phyloP scores from a whole-genome alignment of 2,797 vertebrate species.

The Platalea minor region DNA sequence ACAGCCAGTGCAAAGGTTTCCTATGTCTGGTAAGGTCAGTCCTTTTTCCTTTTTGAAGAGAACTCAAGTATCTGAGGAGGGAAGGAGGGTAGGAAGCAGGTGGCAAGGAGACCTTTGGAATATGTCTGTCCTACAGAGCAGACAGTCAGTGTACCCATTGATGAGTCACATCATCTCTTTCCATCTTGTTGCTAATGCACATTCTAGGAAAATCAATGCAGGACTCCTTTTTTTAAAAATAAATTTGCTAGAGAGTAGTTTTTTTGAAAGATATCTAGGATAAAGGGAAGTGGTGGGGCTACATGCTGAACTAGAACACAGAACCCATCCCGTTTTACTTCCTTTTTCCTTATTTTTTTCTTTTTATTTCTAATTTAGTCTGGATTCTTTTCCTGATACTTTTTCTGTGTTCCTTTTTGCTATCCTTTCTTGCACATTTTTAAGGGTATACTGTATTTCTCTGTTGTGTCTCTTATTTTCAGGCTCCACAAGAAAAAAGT shows the following conservation, averaged over 20 bases:
- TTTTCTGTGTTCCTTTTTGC: background rate
- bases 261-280: background rate
- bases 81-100: background rate
- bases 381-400: background rate
- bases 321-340: background rate
- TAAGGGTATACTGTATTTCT: background rate
- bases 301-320: background rate
- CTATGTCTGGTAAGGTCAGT: background rate
- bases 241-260: background rate
- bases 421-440: background rate
- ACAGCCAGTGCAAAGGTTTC: background rate
- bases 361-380: background rate
- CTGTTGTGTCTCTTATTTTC: background rate
- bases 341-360: background rate
- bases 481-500: background rate
- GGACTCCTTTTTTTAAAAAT: too few relatives aligned
- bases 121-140: background rate
- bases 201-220: background rate
- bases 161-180: background rate
- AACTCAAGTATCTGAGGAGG: background rate
- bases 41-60: background rate
- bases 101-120: background rate
- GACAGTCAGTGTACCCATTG: accelerated
- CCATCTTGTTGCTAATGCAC: background rate
- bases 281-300: background rate